These are phyloP conservation scores for Cataglyphis altisquamis DNA, from an alignment of 2,888 invertebrate species.

Conservation along the genomic window DNA sequence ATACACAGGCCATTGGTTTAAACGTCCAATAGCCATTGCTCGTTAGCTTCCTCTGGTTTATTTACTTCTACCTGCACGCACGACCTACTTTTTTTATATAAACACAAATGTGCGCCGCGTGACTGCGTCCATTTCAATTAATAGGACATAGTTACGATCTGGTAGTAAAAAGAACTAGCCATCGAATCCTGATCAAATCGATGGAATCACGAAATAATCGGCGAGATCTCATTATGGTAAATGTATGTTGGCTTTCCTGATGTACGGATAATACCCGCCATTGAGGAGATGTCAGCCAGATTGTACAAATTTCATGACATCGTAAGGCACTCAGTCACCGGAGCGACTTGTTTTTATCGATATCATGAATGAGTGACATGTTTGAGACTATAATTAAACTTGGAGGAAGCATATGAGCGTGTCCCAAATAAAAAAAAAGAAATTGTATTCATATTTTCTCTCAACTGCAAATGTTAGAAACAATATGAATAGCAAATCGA, in stretches of 20 bases:
- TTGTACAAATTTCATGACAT: slow-evolving; percentile 61
- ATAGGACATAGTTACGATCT: slow-evolving; percentile 28
- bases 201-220: slow-evolving; percentile 18
- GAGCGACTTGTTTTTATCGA: slow-evolving; percentile 62
- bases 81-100: slow-evolving; percentile 26
- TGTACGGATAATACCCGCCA: slow-evolving; percentile 61
- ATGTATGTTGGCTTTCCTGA: slow-evolving; percentile 63
- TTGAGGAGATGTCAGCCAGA: slow-evolving; percentile 59
- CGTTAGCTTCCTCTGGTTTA: slow-evolving; percentile 44
- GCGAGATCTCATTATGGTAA: slow-evolving; percentile 62
- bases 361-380: slow-evolving; percentile 57
- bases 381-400: slow-evolving; percentile 66
- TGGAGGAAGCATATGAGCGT: background rate
- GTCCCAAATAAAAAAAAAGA: background rate
- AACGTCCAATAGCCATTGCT: slow-evolving; percentile 28
- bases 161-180: slow-evolving; percentile 32
- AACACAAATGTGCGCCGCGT: background rate
- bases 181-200: slow-evolving; percentile 32
- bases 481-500: background rate
- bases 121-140: slow-evolving; percentile 43
- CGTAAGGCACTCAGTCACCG: slow-evolving; percentile 61
- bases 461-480: background rate
- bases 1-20: slow-evolving; percentile 40
- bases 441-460: background rate
- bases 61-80: slow-evolving; percentile 35